Percentiles rank a stretch among this genome's conserved stretches.
These are phyloP conservation scores for Limnephilus rhombicus DNA, from an alignment of 2,888 invertebrate genomes.

Conservation along the genomic window DNA sequence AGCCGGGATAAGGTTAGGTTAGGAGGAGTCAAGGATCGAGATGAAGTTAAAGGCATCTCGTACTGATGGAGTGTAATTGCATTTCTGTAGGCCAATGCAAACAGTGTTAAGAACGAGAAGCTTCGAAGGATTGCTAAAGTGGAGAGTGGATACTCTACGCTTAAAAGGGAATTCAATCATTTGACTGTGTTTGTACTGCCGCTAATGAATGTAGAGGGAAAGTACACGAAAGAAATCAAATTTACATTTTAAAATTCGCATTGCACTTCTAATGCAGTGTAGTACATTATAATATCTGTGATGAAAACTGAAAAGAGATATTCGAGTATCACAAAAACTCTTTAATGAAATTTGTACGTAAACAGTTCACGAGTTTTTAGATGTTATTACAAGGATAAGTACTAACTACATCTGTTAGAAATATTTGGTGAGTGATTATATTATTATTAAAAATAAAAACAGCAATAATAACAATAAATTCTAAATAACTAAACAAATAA, in stretches of 20 bases:
- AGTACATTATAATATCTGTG: background rate
- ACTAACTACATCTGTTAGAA: too few species aligned
- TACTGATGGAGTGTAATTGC: conserved; percentile 37
- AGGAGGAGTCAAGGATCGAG: conserved; percentile 10
- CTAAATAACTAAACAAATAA: too few species aligned
- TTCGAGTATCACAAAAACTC: too few species aligned
- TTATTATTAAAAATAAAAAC: too few species aligned
- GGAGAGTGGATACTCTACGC: background rate
- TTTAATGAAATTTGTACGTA: too few species aligned
- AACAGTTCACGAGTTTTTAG: too few species aligned
- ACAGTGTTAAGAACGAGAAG: background rate
- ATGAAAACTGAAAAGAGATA: background rate
- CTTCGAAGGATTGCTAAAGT: background rate
- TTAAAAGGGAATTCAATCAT: conserved; percentile 8
- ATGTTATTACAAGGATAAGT: too few species aligned
- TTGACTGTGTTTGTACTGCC: background rate
- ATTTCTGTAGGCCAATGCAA: conserved; percentile 29
- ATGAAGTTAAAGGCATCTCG: conserved; percentile 18
- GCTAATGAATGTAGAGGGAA: background rate
- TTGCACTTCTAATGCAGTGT: background rate
- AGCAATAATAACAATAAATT: too few species aligned
- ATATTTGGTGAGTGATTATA: too few species aligned
- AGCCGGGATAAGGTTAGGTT: background rate
- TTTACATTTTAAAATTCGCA: background rate
- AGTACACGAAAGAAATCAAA: background rate